Base-by-base conservation (phyloP, 2,888 invertebrate genomes). In the Temnothorax rugatulus region DNA sequence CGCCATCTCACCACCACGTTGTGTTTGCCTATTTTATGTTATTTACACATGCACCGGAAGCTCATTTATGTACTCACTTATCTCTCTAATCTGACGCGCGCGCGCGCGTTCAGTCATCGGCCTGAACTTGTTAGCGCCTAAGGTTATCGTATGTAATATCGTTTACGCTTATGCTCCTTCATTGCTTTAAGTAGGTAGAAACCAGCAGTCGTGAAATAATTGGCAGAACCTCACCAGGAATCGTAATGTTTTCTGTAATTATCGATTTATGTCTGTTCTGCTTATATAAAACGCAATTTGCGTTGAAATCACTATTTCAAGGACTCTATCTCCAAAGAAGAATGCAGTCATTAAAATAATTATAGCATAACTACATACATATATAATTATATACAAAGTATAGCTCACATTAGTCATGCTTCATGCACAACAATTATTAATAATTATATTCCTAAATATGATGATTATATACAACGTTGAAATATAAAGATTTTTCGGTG, bases 81-180 rank as follows among this genome's bases (percentile, higher is more conserved):
- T 93, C 93, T 86, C 82, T 83, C 87, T 90, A 91, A 94, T 94
- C 93, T 93, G 87, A 92, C 92, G 92, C 89, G 90, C 15, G 18
- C 34, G 25, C 47, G 25, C 44, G 25, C 15, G 44, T 86, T 90
- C 88, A 87, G 84, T 87, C 90, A 92, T 93, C 90, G 90, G 90
- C 89, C 90, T 91, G 92, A 90, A 92, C 93, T 93, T 93, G 93
- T 93, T 92, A 92, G 88, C 91, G 91, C 85, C 86, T 86, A 88
- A 82, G 91, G 90, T 90, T 91, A 91, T 90, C 90, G 88, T 81
- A 87, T 86, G 84, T 86, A 86, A 82, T 89, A 88, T 85, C 91
- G 86, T 93, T 92, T 91, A 91, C 85, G 90, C 88, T 88, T 87
- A 76, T 88, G 77, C 88, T 89, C 84, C 87, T 87, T 81, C 83